phyloP scores from a whole-genome alignment of 2,797 vertebrate species.

The Martes flavigula region DNA sequence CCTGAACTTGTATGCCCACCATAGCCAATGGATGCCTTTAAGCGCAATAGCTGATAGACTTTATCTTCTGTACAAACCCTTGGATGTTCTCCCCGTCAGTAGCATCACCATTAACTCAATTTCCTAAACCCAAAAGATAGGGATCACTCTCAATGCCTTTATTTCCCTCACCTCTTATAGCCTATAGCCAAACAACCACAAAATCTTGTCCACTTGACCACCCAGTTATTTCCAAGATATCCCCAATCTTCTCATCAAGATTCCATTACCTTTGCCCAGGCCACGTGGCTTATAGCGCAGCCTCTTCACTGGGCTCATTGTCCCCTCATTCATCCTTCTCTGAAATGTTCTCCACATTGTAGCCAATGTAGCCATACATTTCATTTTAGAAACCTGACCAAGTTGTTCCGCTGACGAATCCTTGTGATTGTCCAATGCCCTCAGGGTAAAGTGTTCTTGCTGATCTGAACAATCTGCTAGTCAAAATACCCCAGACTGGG shows the following conservation, averaged over 20 bases:
- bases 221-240: conserved; percentile 8
- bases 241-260: not conserved
- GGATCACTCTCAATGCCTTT: not conserved
- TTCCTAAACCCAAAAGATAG: not conserved
- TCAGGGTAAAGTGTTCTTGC: not conserved
- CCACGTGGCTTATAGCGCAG: not conserved
- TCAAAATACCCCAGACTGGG: not conserved
- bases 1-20: not conserved
- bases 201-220: not conserved
- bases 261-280: not conserved
- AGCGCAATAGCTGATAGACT: rapidly evolving
- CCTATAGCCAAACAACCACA: not conserved
- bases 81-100: not conserved
- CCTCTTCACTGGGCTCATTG: not conserved
- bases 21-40: not conserved
- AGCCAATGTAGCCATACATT: not conserved
- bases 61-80: not conserved
- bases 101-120: not conserved
- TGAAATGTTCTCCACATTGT: not conserved
- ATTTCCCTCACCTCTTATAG: not conserved
- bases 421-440: not conserved
- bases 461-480: not conserved
- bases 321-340: not conserved
- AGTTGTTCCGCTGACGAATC: not conserved
- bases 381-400: not conserved